These are phyloP conservation scores for Pimpla rufipes DNA, from an alignment of 2,888 invertebrate genomes.

Conservation along the genomic window DNA sequence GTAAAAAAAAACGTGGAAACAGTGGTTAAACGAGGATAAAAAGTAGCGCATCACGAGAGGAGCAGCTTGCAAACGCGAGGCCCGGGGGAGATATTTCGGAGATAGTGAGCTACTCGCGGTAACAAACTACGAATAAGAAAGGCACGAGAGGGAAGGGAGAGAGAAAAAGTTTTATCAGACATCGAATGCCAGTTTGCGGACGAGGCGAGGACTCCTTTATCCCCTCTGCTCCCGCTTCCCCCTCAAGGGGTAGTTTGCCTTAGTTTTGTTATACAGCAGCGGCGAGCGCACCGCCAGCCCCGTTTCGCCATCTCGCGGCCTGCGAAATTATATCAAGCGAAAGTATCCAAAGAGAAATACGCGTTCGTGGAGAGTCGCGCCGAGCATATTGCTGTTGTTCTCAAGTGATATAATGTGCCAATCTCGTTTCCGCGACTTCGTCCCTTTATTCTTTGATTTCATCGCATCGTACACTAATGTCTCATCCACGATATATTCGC, in stretches of 20 bases:
- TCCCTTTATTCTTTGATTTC: constrained; percentile 16
- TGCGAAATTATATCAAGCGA: constrained; percentile 79
- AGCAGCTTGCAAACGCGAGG: constrained; percentile 10
- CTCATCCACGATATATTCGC: constrained; percentile 30
- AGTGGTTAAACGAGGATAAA: constrained; percentile 6
- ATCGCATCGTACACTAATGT: not conserved
- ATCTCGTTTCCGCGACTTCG: constrained; percentile 24
- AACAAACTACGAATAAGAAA: constrained; percentile 20
- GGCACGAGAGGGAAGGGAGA: constrained; percentile 35
- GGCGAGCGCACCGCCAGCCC: constrained; percentile 33
- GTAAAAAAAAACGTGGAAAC: constrained; percentile 13
- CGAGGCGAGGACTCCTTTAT: constrained; percentile 32
- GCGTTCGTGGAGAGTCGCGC: constrained; percentile 68
- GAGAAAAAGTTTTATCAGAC: constrained; percentile 79
- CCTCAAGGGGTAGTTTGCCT: constrained; percentile 75
- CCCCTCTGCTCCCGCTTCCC: not conserved
- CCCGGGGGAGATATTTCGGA: constrained; percentile 36
- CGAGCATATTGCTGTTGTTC: constrained; percentile 83
- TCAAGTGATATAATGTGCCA: constrained; percentile 79
- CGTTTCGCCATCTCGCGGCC: constrained; percentile 50
- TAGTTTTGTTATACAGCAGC: constrained; percentile 74
- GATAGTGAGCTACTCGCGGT: constrained; percentile 9
- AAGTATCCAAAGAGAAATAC: constrained; percentile 80
- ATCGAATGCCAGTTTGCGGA: constrained; percentile 74
- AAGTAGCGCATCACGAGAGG: constrained; percentile 15